Evolutionary conservation across 1,140 invertebrate genomes (phyloP).

Genomic region (Aphaenogaster floridana): DNA sequence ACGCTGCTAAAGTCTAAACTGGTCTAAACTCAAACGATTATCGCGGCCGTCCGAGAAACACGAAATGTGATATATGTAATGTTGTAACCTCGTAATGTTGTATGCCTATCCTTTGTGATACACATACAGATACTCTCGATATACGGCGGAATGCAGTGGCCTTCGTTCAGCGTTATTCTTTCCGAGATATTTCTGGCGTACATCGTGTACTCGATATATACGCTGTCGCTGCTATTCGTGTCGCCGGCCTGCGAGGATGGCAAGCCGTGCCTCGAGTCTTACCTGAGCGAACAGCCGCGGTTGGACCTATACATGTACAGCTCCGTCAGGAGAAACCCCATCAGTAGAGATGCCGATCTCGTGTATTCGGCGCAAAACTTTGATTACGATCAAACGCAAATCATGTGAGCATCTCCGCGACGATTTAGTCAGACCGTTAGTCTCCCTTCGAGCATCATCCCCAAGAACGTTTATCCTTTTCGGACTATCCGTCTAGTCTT

Average conservation of each 20-base stretch:
- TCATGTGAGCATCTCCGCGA: slow-evolving; percentile 71
- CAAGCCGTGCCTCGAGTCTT: slow-evolving; percentile 88
- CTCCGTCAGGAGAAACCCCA: slow-evolving; percentile 87
- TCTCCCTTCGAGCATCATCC: background rate
- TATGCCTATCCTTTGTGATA: background rate
- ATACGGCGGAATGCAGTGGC: slow-evolving; percentile 78
- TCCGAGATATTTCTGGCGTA: slow-evolving; percentile 90
- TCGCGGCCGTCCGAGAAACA: too few species aligned
- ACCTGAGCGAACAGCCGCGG: slow-evolving; percentile 87
- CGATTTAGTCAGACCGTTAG: background rate
- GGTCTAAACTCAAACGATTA: too few species aligned
- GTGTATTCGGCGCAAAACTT: slow-evolving; percentile 85
- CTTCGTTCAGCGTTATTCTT: slow-evolving; percentile 88
- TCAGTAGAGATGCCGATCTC: slow-evolving; percentile 80
- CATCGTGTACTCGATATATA: slow-evolving; percentile 91
- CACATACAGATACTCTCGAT: background rate
- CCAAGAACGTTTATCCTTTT: too few species aligned
- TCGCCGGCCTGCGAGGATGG: slow-evolving; percentile 89
- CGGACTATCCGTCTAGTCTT: background rate
- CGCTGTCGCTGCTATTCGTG: slow-evolving; percentile 91
- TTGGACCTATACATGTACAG: slow-evolving; percentile 88
- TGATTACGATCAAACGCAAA: slow-evolving; percentile 86
- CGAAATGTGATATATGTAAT: too few species aligned
- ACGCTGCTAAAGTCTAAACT: too few species aligned
- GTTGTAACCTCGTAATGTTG: background rate